These are phyloP conservation scores for Drosophila fulvimacula DNA, from an alignment of 2,888 invertebrate genomes.

Conservation along the genomic window DNA sequence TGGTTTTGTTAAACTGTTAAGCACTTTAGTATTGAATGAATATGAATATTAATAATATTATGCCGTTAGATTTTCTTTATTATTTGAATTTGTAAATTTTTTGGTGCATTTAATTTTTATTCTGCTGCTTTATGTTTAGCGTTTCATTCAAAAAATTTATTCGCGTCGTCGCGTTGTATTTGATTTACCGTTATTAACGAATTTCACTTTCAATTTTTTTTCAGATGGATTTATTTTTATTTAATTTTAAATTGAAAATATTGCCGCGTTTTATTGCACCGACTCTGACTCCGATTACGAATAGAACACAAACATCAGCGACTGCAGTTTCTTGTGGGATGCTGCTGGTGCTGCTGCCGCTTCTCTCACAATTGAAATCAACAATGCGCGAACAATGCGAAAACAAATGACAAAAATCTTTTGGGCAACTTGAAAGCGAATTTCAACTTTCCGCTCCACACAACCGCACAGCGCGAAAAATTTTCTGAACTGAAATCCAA, in stretches of 20 bases:
- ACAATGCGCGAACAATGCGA: slow-evolving; percentile 57
- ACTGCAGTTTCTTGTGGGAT: slow-evolving; percentile 45
- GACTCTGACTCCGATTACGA: slow-evolving; percentile 43
- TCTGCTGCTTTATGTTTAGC: slow-evolving; percentile 31
- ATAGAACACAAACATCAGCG: slow-evolving; percentile 42
- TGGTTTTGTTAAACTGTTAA: slow-evolving; percentile 66
- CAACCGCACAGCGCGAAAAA: slow-evolving; percentile 72
- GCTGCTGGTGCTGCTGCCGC: slow-evolving; percentile 49
- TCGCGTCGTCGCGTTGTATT: slow-evolving; percentile 57
- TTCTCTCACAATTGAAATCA: slow-evolving; percentile 60
- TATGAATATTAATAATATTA: slow-evolving; percentile 50
- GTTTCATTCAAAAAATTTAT: slow-evolving; percentile 66
- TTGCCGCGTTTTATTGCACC: slow-evolving; percentile 48
- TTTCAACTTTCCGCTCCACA: slow-evolving; percentile 71
- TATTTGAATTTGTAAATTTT: not conserved
- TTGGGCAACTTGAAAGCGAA: slow-evolving; percentile 68
- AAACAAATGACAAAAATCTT: slow-evolving; percentile 55
- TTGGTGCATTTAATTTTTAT: slow-evolving; percentile 38
- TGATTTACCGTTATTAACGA: slow-evolving; percentile 66
- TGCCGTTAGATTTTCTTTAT: slow-evolving; percentile 27
- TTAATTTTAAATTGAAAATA: slow-evolving; percentile 4
- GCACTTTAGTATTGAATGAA: slow-evolving; percentile 64
- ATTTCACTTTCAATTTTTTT: slow-evolving; percentile 75
- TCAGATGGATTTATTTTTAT: slow-evolving; percentile 13
- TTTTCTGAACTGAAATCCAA: slow-evolving; percentile 70